Conservation (phyloP, 2,113 vertebrate species). For the Calidris pugnax region DNA sequence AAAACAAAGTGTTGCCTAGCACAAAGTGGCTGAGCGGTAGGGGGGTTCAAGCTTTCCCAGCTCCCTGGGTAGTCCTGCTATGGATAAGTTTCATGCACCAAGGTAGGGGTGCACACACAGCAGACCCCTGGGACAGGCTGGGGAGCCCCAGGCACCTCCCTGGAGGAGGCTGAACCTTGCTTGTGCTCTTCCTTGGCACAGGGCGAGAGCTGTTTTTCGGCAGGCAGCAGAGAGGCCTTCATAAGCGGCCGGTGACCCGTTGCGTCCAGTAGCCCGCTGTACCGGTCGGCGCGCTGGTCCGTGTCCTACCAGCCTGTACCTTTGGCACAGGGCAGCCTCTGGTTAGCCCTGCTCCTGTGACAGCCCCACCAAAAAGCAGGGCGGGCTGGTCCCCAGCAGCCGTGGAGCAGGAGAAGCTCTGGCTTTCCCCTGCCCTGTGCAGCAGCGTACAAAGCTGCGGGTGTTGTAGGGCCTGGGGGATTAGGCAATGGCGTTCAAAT, state of each 20-base stretch:
- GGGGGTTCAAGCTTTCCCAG: background rate
- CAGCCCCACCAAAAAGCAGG: background rate
- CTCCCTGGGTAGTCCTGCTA: background rate
- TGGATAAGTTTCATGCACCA: background rate
- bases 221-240: background rate
- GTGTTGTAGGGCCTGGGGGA: background rate
- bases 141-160: background rate
- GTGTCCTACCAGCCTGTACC: background rate
- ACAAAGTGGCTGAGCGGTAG: background rate
- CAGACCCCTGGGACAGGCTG: background rate
- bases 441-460: background rate
- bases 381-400: background rate
- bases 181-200: background rate
- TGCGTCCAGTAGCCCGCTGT: background rate
- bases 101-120: background rate
- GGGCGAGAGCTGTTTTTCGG: background rate
- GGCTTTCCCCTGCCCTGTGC: background rate
- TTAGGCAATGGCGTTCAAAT: background rate
- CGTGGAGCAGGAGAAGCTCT: background rate
- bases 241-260: background rate
- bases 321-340: background rate
- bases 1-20: constrained; percentile 27
- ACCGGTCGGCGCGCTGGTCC: background rate
- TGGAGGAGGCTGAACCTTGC: background rate
- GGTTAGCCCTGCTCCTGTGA: background rate